phyloP scores from a whole-genome alignment of 1,140 invertebrate species.

The Atta colombica region DNA sequence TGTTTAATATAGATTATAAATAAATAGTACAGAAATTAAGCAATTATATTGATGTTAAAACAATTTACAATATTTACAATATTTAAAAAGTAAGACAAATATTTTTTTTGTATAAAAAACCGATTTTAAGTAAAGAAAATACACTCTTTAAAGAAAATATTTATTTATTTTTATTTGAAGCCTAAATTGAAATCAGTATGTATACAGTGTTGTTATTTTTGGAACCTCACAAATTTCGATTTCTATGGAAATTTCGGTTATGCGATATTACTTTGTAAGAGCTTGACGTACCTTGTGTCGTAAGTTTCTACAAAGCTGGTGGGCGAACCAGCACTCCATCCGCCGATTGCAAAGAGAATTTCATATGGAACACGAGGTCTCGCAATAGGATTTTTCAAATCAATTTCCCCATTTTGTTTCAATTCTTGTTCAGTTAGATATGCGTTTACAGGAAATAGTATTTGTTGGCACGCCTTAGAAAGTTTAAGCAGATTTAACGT shows the following conservation, averaged over 20 bases:
- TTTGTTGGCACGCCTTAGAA: constrained; percentile 88
- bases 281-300: constrained; percentile 86
- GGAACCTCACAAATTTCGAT: constrained; percentile 34
- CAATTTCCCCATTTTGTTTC: constrained; percentile 86
- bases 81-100: background rate
- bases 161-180: constrained; percentile 28
- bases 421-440: constrained; percentile 89
- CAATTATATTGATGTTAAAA: background rate
- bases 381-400: constrained; percentile 87
- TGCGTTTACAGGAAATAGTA: constrained; percentile 89
- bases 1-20: background rate
- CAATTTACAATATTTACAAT: background rate
- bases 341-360: constrained; percentile 91
- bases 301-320: constrained; percentile 93
- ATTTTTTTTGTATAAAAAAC: background rate
- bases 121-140: background rate
- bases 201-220: background rate
- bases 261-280: constrained; percentile 28
- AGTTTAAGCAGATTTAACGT: constrained; percentile 3
- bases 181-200: background rate
- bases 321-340: constrained; percentile 93
- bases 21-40: background rate
- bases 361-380: constrained; percentile 90
- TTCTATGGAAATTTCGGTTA: constrained; percentile 38
- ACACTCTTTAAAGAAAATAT: background rate